phyloP scores from a whole-genome alignment of 2,113 vertebrate genomes.

The Apodemus speciosus region DNA sequence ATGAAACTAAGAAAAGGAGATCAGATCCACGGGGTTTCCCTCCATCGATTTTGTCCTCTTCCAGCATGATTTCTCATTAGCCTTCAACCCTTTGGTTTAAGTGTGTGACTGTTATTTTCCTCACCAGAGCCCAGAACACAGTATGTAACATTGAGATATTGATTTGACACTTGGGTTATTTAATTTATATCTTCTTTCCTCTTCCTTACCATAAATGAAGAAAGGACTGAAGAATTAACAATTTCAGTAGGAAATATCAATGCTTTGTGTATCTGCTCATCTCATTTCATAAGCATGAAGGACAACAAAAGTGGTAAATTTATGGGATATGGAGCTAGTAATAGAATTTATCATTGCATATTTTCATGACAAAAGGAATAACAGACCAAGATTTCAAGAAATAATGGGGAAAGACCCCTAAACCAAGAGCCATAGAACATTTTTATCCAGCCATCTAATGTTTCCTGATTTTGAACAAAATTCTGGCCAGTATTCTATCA shows the following conservation, averaged over 20 bases:
- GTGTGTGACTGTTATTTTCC: not conserved
- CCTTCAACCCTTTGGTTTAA: not conserved
- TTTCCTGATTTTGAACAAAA: not conserved
- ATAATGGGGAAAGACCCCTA: not conserved
- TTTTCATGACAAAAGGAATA: not conserved
- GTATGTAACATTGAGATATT: not conserved
- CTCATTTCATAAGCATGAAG: not conserved
- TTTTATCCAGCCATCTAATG: not conserved
- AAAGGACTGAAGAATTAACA: not conserved
- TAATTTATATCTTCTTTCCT: not conserved
- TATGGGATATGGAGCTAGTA: too few relatives aligned
- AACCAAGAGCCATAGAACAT: not conserved
- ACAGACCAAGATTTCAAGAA: not conserved
- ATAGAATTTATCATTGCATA: constrained; percentile 7
- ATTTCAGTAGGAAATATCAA: not conserved
- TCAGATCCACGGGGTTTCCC: not conserved
- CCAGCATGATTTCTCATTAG: too few relatives aligned
- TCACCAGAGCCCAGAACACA: not conserved
- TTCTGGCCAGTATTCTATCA: not conserved
- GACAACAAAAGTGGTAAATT: not conserved
- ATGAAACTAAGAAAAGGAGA: not conserved
- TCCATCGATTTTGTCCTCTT: not conserved
- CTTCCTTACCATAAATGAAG: not conserved
- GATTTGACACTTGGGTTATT: not conserved
- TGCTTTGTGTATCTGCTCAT: not conserved